phyloP scores from a whole-genome alignment of 2,797 vertebrate genomes.

The Odontamblyopus lacepedii region DNA sequence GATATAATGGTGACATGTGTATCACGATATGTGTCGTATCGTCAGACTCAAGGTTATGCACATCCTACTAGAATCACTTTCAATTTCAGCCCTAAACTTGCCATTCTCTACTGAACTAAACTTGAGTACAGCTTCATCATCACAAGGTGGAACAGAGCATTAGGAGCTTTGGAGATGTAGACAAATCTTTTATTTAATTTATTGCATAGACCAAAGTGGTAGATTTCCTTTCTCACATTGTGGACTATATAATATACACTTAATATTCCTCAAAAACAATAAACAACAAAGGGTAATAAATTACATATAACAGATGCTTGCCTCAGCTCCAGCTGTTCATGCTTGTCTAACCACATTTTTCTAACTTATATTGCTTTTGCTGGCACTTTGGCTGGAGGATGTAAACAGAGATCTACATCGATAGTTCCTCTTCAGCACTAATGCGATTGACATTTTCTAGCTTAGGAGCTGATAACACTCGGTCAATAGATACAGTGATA shows the following conservation, averaged over 20 bases:
- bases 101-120: too few species aligned
- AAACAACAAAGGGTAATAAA: slow-evolving; percentile 39
- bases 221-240: slow-evolving; percentile 20
- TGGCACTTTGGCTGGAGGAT: neutral
- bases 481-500: slow-evolving; percentile 17
- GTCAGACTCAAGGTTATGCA: too few species aligned
- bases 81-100: too few species aligned
- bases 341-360: neutral
- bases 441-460: slow-evolving; percentile 14
- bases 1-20: too few species aligned
- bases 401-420: slow-evolving; percentile 2
- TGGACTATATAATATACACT: neutral
- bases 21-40: too few species aligned
- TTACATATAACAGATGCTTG: slow-evolving; percentile 38
- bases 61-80: too few species aligned
- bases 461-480: slow-evolving; percentile 16
- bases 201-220: too few species aligned
- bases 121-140: too few species aligned
- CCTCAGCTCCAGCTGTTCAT: slow-evolving; percentile 11
- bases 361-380: neutral
- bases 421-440: slow-evolving; percentile 1
- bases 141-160: too few species aligned
- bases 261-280: too few species aligned
- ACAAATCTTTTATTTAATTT: too few species aligned
- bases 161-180: too few species aligned